Base-by-base conservation (phyloP, 2,888 invertebrate species). In the Halictus quadricinctus region DNA sequence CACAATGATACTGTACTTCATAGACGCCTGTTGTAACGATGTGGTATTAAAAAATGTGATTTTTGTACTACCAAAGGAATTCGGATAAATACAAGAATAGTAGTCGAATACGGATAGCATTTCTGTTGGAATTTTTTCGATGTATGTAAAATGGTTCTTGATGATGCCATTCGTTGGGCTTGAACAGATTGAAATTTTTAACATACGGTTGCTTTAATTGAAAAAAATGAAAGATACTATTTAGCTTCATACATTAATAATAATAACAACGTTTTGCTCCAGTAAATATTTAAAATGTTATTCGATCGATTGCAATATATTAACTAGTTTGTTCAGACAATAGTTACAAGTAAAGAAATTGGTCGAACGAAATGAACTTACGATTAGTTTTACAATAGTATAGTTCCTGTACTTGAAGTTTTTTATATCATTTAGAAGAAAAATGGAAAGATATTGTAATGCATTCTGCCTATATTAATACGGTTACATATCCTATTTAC, bases 401-500 rank as follows among this genome's bases (percentile, higher is more conserved):
- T 36, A 84, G 29, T 75, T 79, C 36, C 64, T 76, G n/a, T 75
- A 82, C 18, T 70, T 81, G 74, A 13, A 54, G 79, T 21, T 72
- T 79, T 66, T 72, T 79, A 79, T 29, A 69, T 41, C 69, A 79
- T 64, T 29, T 79, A 70, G 41, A 66, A 72, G 54, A 41, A 41
- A 66, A 64, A 70, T 73, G 29, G 72, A 58, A 29, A 48, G 41
- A 76, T 69, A 64, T 75, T 50, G 66, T 72, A 21, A 72, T 75
- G 29, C 74, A 83, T 78, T 78, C 50, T 80, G 41, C 50, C 74
- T 64, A 25, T 4, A 76, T 81, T 76, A 77, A 76, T 60, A 50
- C 64, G 81, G 10, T 64, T 80, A 80, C 77, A 86, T 86, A 84
- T 84, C 79, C 70, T 64, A 64, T 64, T 86, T 85, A 76, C 36